These are phyloP conservation scores for Tuta absoluta DNA, from an alignment of 2,888 invertebrate genomes.

Conservation along the genomic window DNA sequence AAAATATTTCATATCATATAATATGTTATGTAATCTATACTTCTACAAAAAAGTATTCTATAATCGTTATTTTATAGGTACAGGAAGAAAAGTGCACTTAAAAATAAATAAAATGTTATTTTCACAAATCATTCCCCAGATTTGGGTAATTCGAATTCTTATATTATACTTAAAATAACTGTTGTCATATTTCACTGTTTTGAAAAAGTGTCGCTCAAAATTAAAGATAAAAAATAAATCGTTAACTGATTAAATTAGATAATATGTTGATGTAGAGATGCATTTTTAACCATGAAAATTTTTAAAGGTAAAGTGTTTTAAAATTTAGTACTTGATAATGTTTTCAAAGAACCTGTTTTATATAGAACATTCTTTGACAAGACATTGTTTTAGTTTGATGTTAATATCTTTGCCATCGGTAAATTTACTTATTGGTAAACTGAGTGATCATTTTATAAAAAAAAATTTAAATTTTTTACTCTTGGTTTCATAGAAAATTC, in stretches of 20 bases:
- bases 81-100: conserved; percentile 10
- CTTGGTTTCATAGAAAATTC: conserved; percentile 1
- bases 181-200: neutral
- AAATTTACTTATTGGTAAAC: neutral
- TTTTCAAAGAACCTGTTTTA: too few species aligned
- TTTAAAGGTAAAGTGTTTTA: too few species aligned
- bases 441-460: neutral
- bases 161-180: neutral
- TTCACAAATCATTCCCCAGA: conserved; percentile 1
- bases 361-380: too few species aligned
- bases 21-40: conserved; percentile 1
- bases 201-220: neutral
- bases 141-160: neutral
- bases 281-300: neutral
- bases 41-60: conserved; percentile 3
- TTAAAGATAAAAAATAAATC: neutral
- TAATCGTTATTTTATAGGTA: neutral
- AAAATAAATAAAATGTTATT: conserved; percentile 2
- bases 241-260: neutral
- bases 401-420: neutral
- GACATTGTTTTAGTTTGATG: too few species aligned
- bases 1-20: neutral
- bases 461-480: too few species aligned
- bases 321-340: too few species aligned
- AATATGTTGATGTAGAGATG: neutral